These are phyloP conservation scores for Seira musarum DNA, from an alignment of 2,888 invertebrate genomes.

Conservation along the genomic window DNA sequence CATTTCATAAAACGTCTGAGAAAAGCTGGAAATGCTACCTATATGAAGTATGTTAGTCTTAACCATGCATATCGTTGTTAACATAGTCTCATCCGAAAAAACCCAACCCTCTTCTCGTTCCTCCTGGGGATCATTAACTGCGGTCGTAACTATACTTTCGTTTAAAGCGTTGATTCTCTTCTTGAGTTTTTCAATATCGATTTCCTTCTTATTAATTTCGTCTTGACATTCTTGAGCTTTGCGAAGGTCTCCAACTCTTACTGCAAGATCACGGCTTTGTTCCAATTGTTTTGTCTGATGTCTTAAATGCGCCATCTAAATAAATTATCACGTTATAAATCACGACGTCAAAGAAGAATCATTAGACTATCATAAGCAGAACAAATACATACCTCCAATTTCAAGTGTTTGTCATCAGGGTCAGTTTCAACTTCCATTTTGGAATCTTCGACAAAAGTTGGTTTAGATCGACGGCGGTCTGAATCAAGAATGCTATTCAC, in stretches of 20 bases:
- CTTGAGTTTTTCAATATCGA: slow-evolving; percentile 13
- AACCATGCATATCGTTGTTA: slow-evolving; percentile 28
- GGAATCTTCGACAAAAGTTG: too few species aligned
- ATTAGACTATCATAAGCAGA: neutral
- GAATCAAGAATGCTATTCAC: slow-evolving; percentile 37
- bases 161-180: neutral
- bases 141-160: neutral
- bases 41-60: slow-evolving; percentile 21
- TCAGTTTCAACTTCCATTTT: neutral
- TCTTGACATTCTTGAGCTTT: slow-evolving; percentile 41
- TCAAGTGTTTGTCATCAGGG: slow-evolving; percentile 8
- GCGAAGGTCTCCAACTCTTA: slow-evolving; percentile 23
- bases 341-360: neutral
- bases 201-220: slow-evolving; percentile 14
- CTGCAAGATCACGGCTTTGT: slow-evolving; percentile 8
- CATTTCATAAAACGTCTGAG: slow-evolving; percentile 41
- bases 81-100: slow-evolving; percentile 34
- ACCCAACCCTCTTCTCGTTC: slow-evolving; percentile 41
- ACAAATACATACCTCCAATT: slow-evolving; percentile 20
- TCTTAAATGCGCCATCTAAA: slow-evolving; percentile 34
- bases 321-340: neutral
- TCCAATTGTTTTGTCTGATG: slow-evolving; percentile 35
- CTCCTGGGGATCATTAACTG: neutral
- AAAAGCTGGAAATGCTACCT: slow-evolving; percentile 27
- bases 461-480: neutral